Evolutionary conservation across 2,113 vertebrate genomes (phyloP), one percentile per base, ranked within the genome.

Genomic region (Lasiurus borealis): DNA sequence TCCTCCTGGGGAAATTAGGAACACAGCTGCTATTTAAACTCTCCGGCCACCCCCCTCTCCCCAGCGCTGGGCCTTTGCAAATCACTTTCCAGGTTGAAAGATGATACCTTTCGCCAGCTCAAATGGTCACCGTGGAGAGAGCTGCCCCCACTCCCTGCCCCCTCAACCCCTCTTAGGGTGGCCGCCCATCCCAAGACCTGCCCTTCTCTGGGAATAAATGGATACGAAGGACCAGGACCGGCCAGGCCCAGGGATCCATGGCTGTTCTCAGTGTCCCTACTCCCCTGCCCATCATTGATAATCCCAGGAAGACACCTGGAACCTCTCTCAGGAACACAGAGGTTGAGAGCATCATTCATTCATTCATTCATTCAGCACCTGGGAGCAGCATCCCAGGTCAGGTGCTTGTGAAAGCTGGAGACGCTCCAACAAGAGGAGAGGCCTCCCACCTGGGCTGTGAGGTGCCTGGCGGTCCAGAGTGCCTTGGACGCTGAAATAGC

Each of bases 11-110:
- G 97, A 97, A 98, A 98, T 96, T 90, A 97, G 93, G 97, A 97
- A 94, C 96, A 92, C 98, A 98, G 98, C 98, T 98, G 98, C 95
- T 91, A 27, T 34, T 96, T 84, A 80, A 83, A 91, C 86, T 85
- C 91, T 48, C 84, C 25, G 85, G 75, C 64, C 23, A 14, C n/a
- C n/a, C 93, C 95, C 40, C 19, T 3, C 54, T 44, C 66, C 44
- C 80, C 10, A 36, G 0, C 48, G 4, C 80, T 31, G 72, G 72
- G 93, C 82, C 78, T 81, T 25, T 76, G 81, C 64, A 78, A 90
- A 64, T 85, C 93, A 90, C 82, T 83, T 90, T 89, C 68, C 96
- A 96, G 93, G 89, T 96, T 96, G 95, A 97, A 96, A 97, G 96
- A 95, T 91, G 91, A 97, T n/a, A 52, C 68, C 14, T 87, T 78